Evolutionary conservation across 2,888 invertebrate species (phyloP), one percentile per base, ranked within the genome.

Genomic region (Allygus modestus): DNA sequence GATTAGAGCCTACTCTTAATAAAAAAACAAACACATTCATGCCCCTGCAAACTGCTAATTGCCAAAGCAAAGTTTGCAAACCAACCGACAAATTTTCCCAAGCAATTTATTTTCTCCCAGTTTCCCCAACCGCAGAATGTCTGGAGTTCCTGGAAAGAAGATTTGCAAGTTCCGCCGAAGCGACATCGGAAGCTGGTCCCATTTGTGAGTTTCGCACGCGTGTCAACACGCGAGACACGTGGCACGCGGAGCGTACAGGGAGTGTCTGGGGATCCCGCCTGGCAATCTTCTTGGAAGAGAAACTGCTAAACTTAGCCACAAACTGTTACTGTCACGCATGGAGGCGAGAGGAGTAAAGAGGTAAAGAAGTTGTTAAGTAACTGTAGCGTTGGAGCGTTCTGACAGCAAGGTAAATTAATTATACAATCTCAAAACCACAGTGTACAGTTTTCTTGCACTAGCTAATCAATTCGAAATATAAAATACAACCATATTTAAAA

Each of bases 221-320:
- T 23, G 58, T 58, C 4, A 7, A 1, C 7, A 31, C 65, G 23
- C 58, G 58, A 20, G 58, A 58, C 20, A n/a, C n/a, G n/a, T n/a
- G n/a, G n/a, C n/a, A 17, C 17, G 58, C 26, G 58, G 4, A 11
- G 51, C 1, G 51, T 2, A 23, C 20, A 23, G 23, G 54, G 54
- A 54, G 54, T 54, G 46, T 7, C 46, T 46, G 46, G 17, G 46
- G 17, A 17, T 46, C 15, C 46, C 9, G 51, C 15, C 20, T 15
- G 54, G 28, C 65, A 17, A n/a, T 26, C 33, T 73, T 73, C 73
- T 41, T 1, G 73, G 73, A 73, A 73, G 41, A 73, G 73, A 69
- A 28, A 69, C 73, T 15, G 20, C 73, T 41, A 73, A 43, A 73
- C 41, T 73, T 73, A 41, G 73, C 41, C 33, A 20, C 73, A 37